Evolutionary conservation across 2,888 invertebrate genomes (phyloP).

Genomic region (Operophtera brumata): DNA sequence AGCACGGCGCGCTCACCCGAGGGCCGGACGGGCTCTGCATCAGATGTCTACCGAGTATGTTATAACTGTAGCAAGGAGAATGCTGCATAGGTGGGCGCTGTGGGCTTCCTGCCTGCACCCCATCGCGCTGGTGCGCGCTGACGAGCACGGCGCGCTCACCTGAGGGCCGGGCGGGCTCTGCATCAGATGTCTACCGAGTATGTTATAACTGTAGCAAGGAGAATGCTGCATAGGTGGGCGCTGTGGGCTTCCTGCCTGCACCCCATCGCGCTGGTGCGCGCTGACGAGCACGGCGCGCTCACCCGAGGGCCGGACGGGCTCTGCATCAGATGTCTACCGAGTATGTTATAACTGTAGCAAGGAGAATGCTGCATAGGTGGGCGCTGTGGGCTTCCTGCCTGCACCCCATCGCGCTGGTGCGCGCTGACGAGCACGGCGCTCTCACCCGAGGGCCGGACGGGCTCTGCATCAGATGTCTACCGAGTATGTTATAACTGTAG

Average conservation of each 20-base stretch:
- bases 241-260: slow-evolving; percentile 95
- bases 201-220: slow-evolving; percentile 61
- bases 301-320: slow-evolving; percentile 85
- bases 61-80: no score
- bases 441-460: slow-evolving; percentile 86
- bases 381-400: slow-evolving; percentile 96
- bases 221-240: slow-evolving; percentile 83
- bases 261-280: slow-evolving; percentile 85
- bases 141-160: slow-evolving; percentile 86
- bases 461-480: slow-evolving; percentile 88
- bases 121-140: slow-evolving; percentile 85
- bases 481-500: slow-evolving; percentile 86
- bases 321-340: slow-evolving; percentile 90
- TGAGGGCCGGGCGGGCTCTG: slow-evolving; percentile 88
- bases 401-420: slow-evolving; percentile 86
- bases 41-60: slow-evolving; percentile 89
- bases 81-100: slow-evolving; percentile 86
- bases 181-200: slow-evolving; percentile 88
- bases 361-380: slow-evolving; percentile 76
- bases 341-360: slow-evolving; percentile 78
- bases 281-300: slow-evolving; percentile 87
- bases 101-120: slow-evolving; percentile 95
- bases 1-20: slow-evolving; percentile 86
- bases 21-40: slow-evolving; percentile 88
- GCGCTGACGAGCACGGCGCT: slow-evolving; percentile 86